These are phyloP conservation scores for Lordiphosa stackelbergi DNA, from an alignment of 1,140 invertebrate species.

Conservation along the genomic window DNA sequence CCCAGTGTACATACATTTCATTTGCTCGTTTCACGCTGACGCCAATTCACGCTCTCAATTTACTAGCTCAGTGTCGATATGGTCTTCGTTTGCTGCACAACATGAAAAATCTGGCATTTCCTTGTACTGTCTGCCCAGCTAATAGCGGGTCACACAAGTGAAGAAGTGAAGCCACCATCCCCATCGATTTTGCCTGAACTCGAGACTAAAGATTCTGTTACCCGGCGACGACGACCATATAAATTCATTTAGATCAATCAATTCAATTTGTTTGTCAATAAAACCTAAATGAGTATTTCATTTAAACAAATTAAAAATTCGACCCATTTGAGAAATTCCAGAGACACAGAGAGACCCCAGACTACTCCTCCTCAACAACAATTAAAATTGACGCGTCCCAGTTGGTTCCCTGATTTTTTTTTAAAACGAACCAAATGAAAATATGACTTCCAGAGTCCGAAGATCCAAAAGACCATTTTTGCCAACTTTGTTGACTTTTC, in stretches of 20 bases:
- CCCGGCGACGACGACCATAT: slow-evolving; percentile 41
- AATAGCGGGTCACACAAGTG: slow-evolving; percentile 30
- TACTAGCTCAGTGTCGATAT: slow-evolving; percentile 36
- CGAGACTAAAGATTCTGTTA: slow-evolving; percentile 2
- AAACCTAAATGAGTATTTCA: slow-evolving; percentile 76
- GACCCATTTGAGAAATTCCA: slow-evolving; percentile 70
- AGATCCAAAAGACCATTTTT: slow-evolving; percentile 22
- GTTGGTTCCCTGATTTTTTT: slow-evolving; percentile 42
- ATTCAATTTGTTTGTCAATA: slow-evolving; percentile 78
- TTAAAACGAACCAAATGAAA: slow-evolving; percentile 43
- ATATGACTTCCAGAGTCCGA: slow-evolving; percentile 43
- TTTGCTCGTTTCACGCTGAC: slow-evolving; percentile 30
- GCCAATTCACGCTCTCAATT: slow-evolving; percentile 34
- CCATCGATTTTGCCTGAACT: not conserved
- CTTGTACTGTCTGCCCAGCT: slow-evolving; percentile 12
- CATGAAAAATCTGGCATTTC: slow-evolving; percentile 43
- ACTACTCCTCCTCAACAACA: slow-evolving; percentile 26
- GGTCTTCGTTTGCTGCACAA: slow-evolving; percentile 19
- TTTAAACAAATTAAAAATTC: slow-evolving; percentile 76
- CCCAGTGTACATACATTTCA: slow-evolving; percentile 1
- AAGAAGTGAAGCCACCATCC: slow-evolving; percentile 11
- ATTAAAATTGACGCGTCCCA: slow-evolving; percentile 65
- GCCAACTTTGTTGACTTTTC: slow-evolving; percentile 64
- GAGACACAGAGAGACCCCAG: slow-evolving; percentile 6
- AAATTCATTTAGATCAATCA: slow-evolving; percentile 78